phyloP scores from a whole-genome alignment of 2,113 vertebrate species.

The Protobothrops mucrosquamatus region DNA sequence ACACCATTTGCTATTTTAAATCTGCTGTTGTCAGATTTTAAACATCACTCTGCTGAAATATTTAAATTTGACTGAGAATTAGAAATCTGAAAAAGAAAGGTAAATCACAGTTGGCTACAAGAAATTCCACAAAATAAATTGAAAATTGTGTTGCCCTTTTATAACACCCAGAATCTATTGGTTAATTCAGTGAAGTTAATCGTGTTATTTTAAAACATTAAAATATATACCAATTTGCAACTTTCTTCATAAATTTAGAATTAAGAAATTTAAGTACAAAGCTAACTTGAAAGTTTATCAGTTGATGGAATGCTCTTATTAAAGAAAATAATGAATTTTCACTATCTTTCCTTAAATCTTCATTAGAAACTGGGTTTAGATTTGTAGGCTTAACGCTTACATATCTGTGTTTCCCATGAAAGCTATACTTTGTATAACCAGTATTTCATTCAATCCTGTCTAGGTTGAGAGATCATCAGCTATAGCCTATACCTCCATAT shows the following conservation, averaged over 20 bases:
- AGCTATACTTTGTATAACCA: background rate
- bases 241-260: background rate
- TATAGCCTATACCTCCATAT: background rate
- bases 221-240: background rate
- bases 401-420: background rate
- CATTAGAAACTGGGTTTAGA: background rate
- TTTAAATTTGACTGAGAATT: background rate
- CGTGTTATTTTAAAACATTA: background rate
- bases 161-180: background rate
- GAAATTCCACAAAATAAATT: background rate
- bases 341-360: background rate
- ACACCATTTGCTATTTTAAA: background rate
- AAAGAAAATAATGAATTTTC: background rate
- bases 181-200: background rate
- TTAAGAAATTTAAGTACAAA: background rate
- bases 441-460: background rate
- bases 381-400: background rate
- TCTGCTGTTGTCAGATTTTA: background rate
- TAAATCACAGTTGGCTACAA: background rate
- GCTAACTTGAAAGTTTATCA: background rate
- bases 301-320: background rate
- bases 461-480: background rate
- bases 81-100: background rate
- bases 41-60: background rate
- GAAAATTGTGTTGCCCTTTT: background rate